Conservation (phyloP, 1,140 invertebrate genomes). For the Heliconius congener region DNA sequence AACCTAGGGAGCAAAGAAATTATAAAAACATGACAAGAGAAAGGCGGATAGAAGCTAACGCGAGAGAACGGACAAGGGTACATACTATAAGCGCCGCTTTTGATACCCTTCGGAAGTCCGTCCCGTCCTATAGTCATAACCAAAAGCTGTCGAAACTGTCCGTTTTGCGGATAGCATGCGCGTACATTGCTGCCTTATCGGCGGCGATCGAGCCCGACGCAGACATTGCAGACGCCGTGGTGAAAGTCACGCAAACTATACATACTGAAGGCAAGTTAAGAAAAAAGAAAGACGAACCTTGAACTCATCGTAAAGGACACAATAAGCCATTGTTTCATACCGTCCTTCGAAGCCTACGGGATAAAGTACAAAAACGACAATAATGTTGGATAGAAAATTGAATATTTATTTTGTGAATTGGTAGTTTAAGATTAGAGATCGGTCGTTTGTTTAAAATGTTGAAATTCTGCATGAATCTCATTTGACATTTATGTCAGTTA, state of each 20-base stretch:
- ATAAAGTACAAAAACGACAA: slow-evolving; percentile 72
- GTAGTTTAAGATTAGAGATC: slow-evolving; percentile 31
- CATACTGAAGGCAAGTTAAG: slow-evolving; percentile 95
- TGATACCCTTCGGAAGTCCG: slow-evolving; percentile 90
- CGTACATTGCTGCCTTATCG: slow-evolving; percentile 93
- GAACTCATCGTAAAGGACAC: slow-evolving; percentile 74
- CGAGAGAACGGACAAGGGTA: slow-evolving; percentile 93
- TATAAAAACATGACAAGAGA: slow-evolving; percentile 98
- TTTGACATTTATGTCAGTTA: slow-evolving; percentile 38
- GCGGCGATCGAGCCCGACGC: slow-evolving; percentile 85
- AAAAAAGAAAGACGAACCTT: slow-evolving; percentile 90
- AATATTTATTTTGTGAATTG: slow-evolving; percentile 44
- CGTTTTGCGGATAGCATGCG: slow-evolving; percentile 94
- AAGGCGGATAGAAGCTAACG: slow-evolving; percentile 95
- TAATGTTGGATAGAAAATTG: slow-evolving; percentile 53
- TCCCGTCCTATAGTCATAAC: slow-evolving; percentile 95
- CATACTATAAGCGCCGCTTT: slow-evolving; percentile 98
- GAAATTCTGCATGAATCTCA: slow-evolving; percentile 42
- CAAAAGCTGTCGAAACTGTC: slow-evolving; percentile 96
- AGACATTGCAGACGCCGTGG: slow-evolving; percentile 89
- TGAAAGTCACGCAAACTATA: slow-evolving; percentile 92
- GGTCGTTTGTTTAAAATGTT: slow-evolving; percentile 35
- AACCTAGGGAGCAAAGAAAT: slow-evolving; percentile 88
- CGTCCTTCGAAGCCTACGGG: slow-evolving; percentile 51
- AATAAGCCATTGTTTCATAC: slow-evolving; percentile 40